Conservation (phyloP, 2,797 vertebrate species). For the Harpagifer antarcticus region DNA sequence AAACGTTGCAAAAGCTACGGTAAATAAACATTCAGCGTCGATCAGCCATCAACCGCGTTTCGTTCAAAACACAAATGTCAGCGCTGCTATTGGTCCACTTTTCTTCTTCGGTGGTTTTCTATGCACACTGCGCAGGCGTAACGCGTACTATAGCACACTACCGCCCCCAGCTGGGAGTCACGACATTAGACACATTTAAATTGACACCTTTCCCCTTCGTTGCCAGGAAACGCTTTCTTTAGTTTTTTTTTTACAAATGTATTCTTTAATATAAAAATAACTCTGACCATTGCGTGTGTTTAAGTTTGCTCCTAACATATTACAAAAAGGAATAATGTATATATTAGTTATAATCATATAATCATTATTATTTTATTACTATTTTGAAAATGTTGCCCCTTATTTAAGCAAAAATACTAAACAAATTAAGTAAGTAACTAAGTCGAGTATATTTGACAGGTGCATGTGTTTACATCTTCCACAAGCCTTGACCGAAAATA, state of each 20-base stretch:
- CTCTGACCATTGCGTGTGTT: neutral
- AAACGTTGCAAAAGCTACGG: neutral
- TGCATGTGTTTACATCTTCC: neutral
- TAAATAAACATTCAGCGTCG: conserved; percentile 22
- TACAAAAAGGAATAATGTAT: no score
- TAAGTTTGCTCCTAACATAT: no score
- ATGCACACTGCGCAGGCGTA: rapidly evolving
- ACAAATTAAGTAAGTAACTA: no score
- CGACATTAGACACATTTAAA: neutral
- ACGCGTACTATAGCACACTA: rapidly evolving
- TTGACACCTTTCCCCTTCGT: neutral
- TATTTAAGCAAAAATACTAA: no score
- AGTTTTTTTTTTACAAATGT: neutral
- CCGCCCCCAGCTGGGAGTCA: conserved; percentile 32
- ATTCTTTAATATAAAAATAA: neutral
- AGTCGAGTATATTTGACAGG: no score
- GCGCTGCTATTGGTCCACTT: conserved; percentile 70
- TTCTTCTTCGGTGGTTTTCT: conserved; percentile 52
- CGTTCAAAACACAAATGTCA: conserved; percentile 75
- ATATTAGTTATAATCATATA: no score
- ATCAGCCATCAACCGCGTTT: conserved; percentile 65
- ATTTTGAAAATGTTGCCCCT: no score
- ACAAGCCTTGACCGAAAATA: neutral
- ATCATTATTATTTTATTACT: no score
- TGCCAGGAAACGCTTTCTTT: neutral